Conservation (phyloP, 2,797 vertebrate species). For the Pterois miles region DNA sequence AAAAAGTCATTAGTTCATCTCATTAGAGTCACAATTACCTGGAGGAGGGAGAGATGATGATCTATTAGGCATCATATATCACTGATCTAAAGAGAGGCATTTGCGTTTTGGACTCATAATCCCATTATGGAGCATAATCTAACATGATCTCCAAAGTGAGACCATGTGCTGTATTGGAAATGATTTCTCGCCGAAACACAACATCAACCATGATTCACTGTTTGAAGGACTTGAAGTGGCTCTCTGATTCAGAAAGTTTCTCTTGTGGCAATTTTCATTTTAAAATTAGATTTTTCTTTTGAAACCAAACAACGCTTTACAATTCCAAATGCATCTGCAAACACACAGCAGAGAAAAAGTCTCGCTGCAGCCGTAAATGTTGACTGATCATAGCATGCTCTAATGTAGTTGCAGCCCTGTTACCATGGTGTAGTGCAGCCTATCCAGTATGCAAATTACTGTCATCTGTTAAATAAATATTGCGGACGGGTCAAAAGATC, state of each 20-base stretch:
- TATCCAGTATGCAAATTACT: constrained; percentile 47
- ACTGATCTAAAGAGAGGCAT: constrained; percentile 36
- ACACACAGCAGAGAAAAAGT: not conserved
- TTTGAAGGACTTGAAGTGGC: constrained; percentile 27
- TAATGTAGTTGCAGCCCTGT: constrained; percentile 48
- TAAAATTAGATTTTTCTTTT: not conserved
- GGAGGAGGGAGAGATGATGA: constrained; percentile 53
- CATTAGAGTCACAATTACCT: constrained; percentile 74
- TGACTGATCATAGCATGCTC: constrained; percentile 51
- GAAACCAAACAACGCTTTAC: too few relatives aligned
- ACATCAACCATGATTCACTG: constrained; percentile 2
- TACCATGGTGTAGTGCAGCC: constrained; percentile 48
- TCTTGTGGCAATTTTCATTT: not conserved
- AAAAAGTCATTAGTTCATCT: constrained; percentile 73
- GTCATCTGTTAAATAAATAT: constrained; percentile 45
- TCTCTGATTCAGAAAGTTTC: constrained; percentile 41
- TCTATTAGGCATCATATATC: constrained; percentile 58
- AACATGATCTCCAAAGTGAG: constrained; percentile 21
- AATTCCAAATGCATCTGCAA: not conserved
- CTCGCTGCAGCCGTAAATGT: constrained; percentile 17
- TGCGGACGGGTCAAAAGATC: not conserved
- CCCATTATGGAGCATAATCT: constrained; percentile 31
- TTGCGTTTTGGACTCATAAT: constrained; percentile 42
- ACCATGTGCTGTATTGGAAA: constrained; percentile 12
- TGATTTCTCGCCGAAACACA: constrained; percentile 1